Evolutionary conservation across 2,888 invertebrate species (phyloP).

Genomic region (Latheticus oryzae): DNA sequence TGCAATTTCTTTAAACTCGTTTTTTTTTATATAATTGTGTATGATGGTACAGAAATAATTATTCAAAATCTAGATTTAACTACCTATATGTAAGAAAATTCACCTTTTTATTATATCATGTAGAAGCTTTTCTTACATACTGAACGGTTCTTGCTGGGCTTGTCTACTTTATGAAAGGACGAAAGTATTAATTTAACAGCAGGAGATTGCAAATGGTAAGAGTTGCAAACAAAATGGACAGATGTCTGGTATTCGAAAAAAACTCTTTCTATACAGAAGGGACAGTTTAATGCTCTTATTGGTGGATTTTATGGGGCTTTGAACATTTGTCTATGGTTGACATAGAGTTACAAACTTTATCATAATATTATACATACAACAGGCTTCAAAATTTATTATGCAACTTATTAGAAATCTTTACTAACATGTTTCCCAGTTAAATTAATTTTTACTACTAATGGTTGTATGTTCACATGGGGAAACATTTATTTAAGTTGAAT

Average conservation of each 20-base stretch:
- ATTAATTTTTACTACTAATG: conserved; percentile 1
- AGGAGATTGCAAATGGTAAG: conserved; percentile 35
- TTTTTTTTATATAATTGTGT: conserved; percentile 5
- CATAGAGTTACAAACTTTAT: conserved; percentile 43
- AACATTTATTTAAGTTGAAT: no score
- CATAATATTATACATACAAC: conserved; percentile 46
- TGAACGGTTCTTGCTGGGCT: conserved; percentile 13
- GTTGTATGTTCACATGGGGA: no score
- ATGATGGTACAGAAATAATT: conserved; percentile 18
- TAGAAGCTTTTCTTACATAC: no score
- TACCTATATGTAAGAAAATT: no score
- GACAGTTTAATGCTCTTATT: conserved; percentile 48
- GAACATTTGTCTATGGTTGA: conserved; percentile 42
- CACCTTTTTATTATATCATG: no score
- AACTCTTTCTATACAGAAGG: conserved; percentile 44
- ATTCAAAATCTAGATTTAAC: no score
- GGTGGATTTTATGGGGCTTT: conserved; percentile 48
- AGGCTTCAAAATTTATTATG: conserved; percentile 39
- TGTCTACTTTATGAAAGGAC: conserved; percentile 31
- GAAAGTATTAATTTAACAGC: conserved; percentile 43
- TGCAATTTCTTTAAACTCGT: conserved; percentile 11
- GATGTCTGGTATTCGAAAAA: conserved; percentile 46
- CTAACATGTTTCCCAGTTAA: background rate
- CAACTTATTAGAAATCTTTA: background rate
- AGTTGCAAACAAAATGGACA: conserved; percentile 44